Evolutionary conservation across 1,140 invertebrate genomes (phyloP).

Genomic region (Heliconius congener): DNA sequence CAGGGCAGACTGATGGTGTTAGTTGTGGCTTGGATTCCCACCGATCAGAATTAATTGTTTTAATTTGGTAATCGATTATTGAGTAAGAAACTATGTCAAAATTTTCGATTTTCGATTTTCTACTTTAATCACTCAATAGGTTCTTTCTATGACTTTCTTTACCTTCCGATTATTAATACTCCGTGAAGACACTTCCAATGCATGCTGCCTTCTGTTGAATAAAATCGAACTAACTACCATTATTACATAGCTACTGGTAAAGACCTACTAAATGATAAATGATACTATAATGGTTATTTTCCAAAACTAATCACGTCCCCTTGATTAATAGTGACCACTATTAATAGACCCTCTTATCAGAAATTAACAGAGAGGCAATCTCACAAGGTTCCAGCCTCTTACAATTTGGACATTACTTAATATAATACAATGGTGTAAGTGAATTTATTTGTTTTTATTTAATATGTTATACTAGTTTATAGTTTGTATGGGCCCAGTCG

Average conservation of each 20-base stretch:
- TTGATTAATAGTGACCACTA: constrained; percentile 10
- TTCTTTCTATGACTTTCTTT: no score
- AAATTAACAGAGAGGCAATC: background rate
- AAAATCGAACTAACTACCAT: background rate
- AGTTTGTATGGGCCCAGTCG: no score
- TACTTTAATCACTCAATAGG: no score
- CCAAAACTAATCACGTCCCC: background rate
- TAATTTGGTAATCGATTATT: no score
- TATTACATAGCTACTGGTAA: background rate
- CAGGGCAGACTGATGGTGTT: no score
- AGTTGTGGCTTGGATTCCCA: no score
- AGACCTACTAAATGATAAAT: background rate
- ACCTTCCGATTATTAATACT: no score
- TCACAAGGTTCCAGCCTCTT: background rate
- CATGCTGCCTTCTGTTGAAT: no score
- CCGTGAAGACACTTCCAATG: background rate
- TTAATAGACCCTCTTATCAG: background rate
- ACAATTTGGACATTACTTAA: background rate
- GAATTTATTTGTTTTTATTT: background rate
- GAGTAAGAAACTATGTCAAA: no score
- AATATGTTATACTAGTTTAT: no score
- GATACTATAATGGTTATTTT: background rate
- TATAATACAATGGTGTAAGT: background rate
- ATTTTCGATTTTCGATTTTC: no score
- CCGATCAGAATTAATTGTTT: no score